Percentiles rank a stretch among this genome's conserved stretches.
Evolutionary conservation across 1,140 invertebrate genomes (phyloP).

Genomic region (Planococcus citri): DNA sequence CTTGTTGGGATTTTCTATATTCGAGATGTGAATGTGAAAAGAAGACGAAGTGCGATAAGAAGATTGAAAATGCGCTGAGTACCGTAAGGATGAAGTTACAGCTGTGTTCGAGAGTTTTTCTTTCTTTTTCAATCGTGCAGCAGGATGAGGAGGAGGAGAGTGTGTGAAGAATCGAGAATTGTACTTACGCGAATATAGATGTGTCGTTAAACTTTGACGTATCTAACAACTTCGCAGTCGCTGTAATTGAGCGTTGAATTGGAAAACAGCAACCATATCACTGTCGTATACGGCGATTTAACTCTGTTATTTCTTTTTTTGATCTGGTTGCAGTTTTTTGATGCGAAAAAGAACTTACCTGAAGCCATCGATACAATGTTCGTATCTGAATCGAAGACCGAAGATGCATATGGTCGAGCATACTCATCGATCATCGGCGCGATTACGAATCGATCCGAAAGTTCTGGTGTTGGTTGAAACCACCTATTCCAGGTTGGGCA

Average conservation of each 20-base stretch:
- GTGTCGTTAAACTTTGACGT: too few relatives aligned
- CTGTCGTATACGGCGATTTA: background rate
- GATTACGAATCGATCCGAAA: slow-evolving; percentile 75
- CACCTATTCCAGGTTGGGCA: slow-evolving; percentile 77
- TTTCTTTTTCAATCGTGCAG: too few relatives aligned
- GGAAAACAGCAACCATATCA: background rate
- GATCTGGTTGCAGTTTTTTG: slow-evolving; percentile 13
- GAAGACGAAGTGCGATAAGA: background rate
- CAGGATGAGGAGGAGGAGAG: too few relatives aligned
- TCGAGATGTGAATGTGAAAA: background rate
- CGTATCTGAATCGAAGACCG: slow-evolving; percentile 48
- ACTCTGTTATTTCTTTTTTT: background rate
- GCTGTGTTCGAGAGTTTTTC: background rate
- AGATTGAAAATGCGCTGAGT: background rate
- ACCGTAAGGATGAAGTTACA: background rate
- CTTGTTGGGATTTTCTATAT: background rate
- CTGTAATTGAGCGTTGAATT: background rate
- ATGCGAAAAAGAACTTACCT: slow-evolving; percentile 41
- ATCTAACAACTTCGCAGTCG: background rate
- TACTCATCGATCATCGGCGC: slow-evolving; percentile 69
- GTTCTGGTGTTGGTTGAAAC: slow-evolving; percentile 92
- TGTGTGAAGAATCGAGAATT: too few relatives aligned
- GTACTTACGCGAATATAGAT: too few relatives aligned
- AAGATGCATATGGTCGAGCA: slow-evolving; percentile 43
- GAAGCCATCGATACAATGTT: slow-evolving; percentile 65